phyloP scores from a whole-genome alignment of 2,797 vertebrate species.

The Hephaestus fuliginosus region DNA sequence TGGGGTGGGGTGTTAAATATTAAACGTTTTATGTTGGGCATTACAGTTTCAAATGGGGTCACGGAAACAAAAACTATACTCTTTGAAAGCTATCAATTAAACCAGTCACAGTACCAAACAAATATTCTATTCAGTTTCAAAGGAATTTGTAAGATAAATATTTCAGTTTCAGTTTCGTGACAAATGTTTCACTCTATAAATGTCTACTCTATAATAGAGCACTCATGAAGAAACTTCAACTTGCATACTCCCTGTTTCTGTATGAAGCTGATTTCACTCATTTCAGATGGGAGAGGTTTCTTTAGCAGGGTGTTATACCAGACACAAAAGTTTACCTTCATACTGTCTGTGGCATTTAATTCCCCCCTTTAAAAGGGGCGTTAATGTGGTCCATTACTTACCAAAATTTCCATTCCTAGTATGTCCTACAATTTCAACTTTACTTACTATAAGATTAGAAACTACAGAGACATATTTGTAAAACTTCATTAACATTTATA shows the following conservation, averaged over 20 bases:
- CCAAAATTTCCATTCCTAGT: too few species aligned
- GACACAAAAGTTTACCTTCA: neutral
- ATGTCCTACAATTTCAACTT: too few species aligned
- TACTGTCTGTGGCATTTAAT: neutral
- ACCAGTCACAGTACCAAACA: neutral
- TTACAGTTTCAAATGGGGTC: neutral
- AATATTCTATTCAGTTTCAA: neutral
- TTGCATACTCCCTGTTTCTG: neutral
- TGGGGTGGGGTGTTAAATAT: slow-evolving; percentile 1
- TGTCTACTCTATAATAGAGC: neutral
- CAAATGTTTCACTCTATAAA: neutral
- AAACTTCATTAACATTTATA: too few species aligned
- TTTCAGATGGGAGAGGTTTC: neutral
- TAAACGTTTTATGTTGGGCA: neutral
- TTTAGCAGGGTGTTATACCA: neutral
- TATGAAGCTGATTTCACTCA: neutral
- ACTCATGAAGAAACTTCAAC: neutral
- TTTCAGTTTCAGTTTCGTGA: neutral
- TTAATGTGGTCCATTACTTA: too few species aligned
- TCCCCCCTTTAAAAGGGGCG: neutral
- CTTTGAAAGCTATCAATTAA: neutral
- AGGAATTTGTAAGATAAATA: neutral
- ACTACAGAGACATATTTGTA: too few species aligned
- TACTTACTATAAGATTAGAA: too few species aligned
- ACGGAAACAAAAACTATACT: neutral